Percentiles rank a stretch among this genome's conserved stretches.
Evolutionary conservation across 2,113 vertebrate genomes (phyloP).

Genomic region (Indri indri): DNA sequence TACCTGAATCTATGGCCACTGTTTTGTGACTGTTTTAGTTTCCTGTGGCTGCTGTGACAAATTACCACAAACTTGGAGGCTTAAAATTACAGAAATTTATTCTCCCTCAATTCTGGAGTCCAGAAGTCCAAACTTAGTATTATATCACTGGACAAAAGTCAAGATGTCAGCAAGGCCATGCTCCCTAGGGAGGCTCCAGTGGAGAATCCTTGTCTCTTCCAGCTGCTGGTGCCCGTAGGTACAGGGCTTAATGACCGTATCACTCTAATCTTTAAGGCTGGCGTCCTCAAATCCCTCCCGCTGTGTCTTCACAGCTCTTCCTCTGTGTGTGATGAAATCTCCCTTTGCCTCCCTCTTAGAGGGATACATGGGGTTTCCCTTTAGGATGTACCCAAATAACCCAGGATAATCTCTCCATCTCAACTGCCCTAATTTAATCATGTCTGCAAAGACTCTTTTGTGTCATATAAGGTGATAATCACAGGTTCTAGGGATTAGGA

Average conservation of each 20-base stretch:
- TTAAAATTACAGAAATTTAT: background rate
- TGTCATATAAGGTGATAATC: background rate
- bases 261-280: background rate
- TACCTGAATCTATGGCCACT: background rate
- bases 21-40: background rate
- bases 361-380: background rate
- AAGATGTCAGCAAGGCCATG: background rate
- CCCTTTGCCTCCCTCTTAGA: background rate
- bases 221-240: background rate
- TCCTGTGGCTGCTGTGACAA: background rate
- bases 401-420: background rate
- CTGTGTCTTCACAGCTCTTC: background rate
- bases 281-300: background rate
- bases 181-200: background rate
- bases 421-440: background rate
- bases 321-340: background rate
- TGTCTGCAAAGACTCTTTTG: background rate
- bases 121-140: background rate
- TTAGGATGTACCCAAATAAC: background rate
- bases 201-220: background rate
- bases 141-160: background rate
- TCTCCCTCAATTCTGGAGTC: background rate
- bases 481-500: background rate
- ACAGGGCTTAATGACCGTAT: accelerated
- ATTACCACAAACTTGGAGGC: background rate